Evolutionary conservation across 2,888 invertebrate genomes (phyloP).

Genomic region (Himalopsyche japonica): DNA sequence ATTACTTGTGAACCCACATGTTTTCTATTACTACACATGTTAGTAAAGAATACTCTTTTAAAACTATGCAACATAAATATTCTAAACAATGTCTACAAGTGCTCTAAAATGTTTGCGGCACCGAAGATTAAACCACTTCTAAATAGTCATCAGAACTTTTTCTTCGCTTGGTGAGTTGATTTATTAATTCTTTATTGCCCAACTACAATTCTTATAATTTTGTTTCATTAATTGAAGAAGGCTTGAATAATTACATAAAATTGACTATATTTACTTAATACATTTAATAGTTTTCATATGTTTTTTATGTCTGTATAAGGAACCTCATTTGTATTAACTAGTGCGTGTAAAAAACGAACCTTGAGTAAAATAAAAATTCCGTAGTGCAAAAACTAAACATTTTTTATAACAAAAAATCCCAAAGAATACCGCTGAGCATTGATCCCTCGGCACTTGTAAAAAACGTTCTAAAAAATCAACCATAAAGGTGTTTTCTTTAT

Average conservation of each 20-base stretch:
- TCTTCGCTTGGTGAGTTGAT: neutral
- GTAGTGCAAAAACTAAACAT: neutral
- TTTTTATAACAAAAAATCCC: neutral
- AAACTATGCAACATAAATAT: neutral
- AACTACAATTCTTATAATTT: neutral
- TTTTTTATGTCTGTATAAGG: neutral
- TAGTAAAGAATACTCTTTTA: neutral
- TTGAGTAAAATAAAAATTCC: neutral
- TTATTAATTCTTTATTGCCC: neutral
- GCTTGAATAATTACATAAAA: neutral
- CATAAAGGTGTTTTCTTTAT: constrained; percentile 32
- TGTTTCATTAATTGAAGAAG: neutral
- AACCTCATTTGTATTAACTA: neutral
- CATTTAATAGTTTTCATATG: neutral
- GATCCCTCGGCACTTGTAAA: neutral
- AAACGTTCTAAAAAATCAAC: neutral
- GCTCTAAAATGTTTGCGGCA: neutral
- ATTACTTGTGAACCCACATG: neutral
- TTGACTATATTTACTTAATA: neutral
- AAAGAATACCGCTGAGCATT: neutral
- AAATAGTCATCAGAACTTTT: neutral
- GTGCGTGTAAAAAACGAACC: neutral
- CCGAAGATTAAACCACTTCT: neutral
- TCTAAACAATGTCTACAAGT: neutral
- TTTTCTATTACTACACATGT: neutral